Evolutionary conservation across 2,113 vertebrate genomes (phyloP).

Genomic region (Carassius auratus): DNA sequence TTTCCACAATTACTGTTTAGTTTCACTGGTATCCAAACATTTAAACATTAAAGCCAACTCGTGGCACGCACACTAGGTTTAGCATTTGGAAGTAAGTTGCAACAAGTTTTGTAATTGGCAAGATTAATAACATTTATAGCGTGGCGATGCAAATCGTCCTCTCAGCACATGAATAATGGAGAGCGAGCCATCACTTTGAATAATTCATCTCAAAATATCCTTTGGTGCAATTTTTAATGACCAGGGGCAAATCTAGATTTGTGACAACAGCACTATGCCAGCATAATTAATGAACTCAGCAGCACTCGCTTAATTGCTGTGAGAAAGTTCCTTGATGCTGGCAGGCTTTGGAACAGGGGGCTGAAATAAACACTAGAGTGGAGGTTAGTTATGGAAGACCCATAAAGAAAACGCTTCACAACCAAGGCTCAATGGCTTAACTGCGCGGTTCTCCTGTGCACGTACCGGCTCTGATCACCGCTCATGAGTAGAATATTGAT

Average conservation of each 20-base stretch:
- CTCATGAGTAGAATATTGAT: conserved; percentile 76
- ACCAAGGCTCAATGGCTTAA: conserved; percentile 36
- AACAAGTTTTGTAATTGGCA: conserved; percentile 79
- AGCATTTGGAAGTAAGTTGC: conserved; percentile 72
- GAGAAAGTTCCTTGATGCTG: conserved; percentile 72
- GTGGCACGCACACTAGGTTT: conserved; percentile 64
- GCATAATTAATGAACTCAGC: conserved; percentile 74
- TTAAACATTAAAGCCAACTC: conserved; percentile 74
- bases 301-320: conserved; percentile 75
- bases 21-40: conserved; percentile 69
- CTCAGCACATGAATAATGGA: conserved; percentile 77
- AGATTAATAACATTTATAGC: conserved; percentile 81
- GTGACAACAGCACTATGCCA: conserved; percentile 75
- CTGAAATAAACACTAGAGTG: conserved; percentile 56
- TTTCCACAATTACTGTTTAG: conserved; percentile 64
- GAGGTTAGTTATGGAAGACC: conserved; percentile 53
- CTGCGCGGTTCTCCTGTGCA: conserved; percentile 59
- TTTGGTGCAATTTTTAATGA: conserved; percentile 74
- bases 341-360: conserved; percentile 65
- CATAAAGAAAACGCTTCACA: conserved; percentile 43
- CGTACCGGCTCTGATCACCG: conserved; percentile 57
- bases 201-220: conserved; percentile 81
- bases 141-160: conserved; percentile 75
- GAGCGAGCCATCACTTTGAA: conserved; percentile 78
- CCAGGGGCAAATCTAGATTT: conserved; percentile 73